These are phyloP conservation scores for Sitophilus oryzae DNA, from an alignment of 1,140 invertebrate species.

Conservation along the genomic window DNA sequence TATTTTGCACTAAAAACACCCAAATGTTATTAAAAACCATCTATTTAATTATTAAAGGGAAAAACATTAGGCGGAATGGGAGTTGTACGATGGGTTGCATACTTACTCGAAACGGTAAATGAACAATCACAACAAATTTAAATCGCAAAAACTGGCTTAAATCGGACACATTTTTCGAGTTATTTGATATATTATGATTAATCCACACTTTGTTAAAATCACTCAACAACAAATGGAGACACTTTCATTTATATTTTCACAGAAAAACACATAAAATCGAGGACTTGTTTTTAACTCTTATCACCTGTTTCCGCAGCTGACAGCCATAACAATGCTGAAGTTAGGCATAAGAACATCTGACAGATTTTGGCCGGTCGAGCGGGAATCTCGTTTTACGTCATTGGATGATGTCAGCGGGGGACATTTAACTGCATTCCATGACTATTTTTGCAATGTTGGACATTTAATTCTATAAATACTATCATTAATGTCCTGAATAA, in stretches of 20 bases:
- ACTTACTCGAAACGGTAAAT: not conserved
- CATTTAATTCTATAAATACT: no score
- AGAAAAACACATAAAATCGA: slow-evolving; percentile 6
- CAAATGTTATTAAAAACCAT: not conserved
- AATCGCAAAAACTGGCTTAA: not conserved
- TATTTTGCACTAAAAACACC: not conserved
- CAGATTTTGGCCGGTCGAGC: slow-evolving; percentile 8
- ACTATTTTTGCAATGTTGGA: slow-evolving; percentile 17
- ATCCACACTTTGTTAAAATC: slow-evolving; percentile 10
- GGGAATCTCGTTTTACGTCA: slow-evolving; percentile 23
- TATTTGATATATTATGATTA: not conserved
- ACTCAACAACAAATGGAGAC: no score
- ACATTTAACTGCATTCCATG: slow-evolving; percentile 24
- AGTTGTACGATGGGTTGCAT: slow-evolving; percentile 18
- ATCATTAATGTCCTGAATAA: no score
- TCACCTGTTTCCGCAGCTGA: slow-evolving; percentile 27
- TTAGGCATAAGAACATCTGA: slow-evolving; percentile 17
- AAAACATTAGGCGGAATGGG: slow-evolving; percentile 6
- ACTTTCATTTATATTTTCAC: slow-evolving; percentile 22
- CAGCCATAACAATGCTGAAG: slow-evolving; percentile 23
- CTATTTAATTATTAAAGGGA: slow-evolving; percentile 18
- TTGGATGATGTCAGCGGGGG: slow-evolving; percentile 18
- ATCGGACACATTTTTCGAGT: slow-evolving; percentile 4
- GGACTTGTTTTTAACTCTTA: slow-evolving; percentile 11
- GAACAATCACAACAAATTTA: slow-evolving; percentile 17